Percentiles rank a stretch among this genome's conserved stretches.
These are phyloP conservation scores for Corticium candelabrum DNA, from an alignment of 37 sponge, comb jelly and placozoan genomes.

Conservation along the genomic window DNA sequence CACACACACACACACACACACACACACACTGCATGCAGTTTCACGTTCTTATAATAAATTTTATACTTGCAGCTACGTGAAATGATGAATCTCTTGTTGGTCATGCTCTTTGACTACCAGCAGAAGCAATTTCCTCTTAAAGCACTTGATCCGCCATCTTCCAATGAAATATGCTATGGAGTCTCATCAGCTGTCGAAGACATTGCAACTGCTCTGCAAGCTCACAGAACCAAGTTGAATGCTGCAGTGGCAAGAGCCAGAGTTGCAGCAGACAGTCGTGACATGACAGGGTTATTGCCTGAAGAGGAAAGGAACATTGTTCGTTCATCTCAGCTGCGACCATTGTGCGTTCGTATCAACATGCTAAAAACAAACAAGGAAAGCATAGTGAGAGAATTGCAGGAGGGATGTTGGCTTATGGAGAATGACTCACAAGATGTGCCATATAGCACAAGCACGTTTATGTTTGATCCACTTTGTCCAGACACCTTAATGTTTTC, in stretches of 20 bases:
- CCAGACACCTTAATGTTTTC: too few species aligned
- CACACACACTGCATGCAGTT: too few species aligned
- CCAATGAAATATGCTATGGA: background rate
- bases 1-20: too few species aligned
- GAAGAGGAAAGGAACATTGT: background rate
- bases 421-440: too few species aligned
- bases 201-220: slow-evolving; percentile 33
- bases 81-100: slow-evolving; percentile 22
- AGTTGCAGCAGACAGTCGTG: slow-evolving; percentile 25
- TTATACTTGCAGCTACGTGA: slow-evolving; percentile 46
- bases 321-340: background rate
- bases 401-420: too few species aligned
- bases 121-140: slow-evolving; percentile 25
- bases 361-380: background rate
- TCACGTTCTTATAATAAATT: too few species aligned
- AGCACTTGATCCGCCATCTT: slow-evolving; percentile 14
- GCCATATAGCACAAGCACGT: too few species aligned
- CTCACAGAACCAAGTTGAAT: slow-evolving; percentile 42
- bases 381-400: too few species aligned
- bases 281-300: slow-evolving; percentile 29
- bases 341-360: background rate
- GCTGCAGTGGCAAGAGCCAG: slow-evolving; percentile 53
- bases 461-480: too few species aligned
- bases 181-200: slow-evolving; percentile 11
- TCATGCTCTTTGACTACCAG: slow-evolving; percentile 56